A percentile compares a stretch with the other conserved stretches of the same genome.
These are phyloP conservation scores for Sinonovacula constricta DNA, from an alignment of 1,140 invertebrate genomes.

Conservation along the genomic window DNA sequence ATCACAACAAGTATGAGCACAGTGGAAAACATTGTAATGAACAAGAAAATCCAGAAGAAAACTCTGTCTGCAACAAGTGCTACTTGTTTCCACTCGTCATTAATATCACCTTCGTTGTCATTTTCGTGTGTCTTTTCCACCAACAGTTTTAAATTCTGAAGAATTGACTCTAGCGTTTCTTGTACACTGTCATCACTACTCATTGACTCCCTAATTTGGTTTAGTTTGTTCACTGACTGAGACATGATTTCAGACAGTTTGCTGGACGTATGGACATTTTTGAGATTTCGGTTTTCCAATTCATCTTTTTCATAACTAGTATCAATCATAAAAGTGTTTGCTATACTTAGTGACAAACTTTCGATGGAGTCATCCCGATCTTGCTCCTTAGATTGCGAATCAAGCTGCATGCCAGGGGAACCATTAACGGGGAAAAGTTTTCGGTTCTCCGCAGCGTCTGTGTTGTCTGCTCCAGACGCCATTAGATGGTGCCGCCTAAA, in stretches of 20 bases:
- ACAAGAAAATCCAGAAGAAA: conserved; percentile 97
- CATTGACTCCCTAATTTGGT: conserved; percentile 57
- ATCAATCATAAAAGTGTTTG: conserved; percentile 34
- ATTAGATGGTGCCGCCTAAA: conserved; percentile 6
- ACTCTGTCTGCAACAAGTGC: conserved; percentile 99
- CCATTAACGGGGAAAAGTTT: background rate
- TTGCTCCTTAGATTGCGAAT: background rate
- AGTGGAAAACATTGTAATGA: conserved; percentile 95
- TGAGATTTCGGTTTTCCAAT: conserved; percentile 25
- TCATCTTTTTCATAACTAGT: too few relatives aligned
- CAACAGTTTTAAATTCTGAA: conserved; percentile 60
- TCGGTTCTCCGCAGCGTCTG: background rate
- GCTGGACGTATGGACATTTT: conserved; percentile 39
- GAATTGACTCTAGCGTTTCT: too few relatives aligned
- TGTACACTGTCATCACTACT: conserved; percentile 12
- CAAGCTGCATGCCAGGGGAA: too few relatives aligned
- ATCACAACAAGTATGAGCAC: conserved; percentile 98
- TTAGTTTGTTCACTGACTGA: conserved; percentile 48
- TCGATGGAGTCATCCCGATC: background rate
- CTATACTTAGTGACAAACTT: conserved; percentile 5
- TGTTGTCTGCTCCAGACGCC: background rate
- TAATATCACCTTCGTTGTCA: conserved; percentile 60
- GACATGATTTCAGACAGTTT: conserved; percentile 8
- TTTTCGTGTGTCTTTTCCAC: conserved; percentile 60
- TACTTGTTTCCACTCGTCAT: conserved; percentile 97